These are phyloP conservation scores for Phalanger gymnotis DNA, from an alignment of 2,797 vertebrate species.

Conservation along the genomic window DNA sequence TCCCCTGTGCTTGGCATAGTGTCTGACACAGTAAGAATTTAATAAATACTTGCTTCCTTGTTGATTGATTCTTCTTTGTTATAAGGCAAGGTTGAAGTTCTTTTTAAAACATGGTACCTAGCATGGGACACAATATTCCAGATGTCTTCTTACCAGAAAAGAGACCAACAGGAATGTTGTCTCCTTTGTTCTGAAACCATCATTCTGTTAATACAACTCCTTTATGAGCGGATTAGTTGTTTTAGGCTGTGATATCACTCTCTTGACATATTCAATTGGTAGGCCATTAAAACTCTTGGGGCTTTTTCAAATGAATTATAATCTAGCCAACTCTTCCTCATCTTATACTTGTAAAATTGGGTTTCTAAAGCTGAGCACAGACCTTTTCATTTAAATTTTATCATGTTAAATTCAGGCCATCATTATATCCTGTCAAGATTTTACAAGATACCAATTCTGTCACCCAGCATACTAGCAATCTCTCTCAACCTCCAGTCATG, in stretches of 20 bases:
- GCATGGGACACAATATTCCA: background rate
- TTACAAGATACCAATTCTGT: background rate
- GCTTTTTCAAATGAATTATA: background rate
- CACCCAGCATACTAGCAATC: background rate
- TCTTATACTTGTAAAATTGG: background rate
- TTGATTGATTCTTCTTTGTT: background rate
- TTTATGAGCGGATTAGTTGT: background rate
- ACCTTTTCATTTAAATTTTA: background rate
- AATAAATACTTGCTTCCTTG: background rate
- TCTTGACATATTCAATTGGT: background rate
- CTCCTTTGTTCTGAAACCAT: background rate
- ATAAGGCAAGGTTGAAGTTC: background rate
- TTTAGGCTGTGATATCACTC: background rate
- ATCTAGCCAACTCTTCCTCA: background rate
- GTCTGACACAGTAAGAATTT: background rate
- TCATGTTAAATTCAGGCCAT: background rate
- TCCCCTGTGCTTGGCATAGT: background rate
- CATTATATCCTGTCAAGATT: background rate
- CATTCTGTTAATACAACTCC: background rate
- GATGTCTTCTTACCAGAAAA: background rate
- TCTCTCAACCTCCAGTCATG: background rate
- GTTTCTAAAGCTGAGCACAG: background rate
- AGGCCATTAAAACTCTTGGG: background rate
- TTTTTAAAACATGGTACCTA: background rate
- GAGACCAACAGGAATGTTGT: background rate